Percentiles rank a stretch among this genome's conserved stretches.
Evolutionary conservation across 2,797 vertebrate genomes (phyloP).

Genomic region (Sternarchorhynchus goeldii): DNA sequence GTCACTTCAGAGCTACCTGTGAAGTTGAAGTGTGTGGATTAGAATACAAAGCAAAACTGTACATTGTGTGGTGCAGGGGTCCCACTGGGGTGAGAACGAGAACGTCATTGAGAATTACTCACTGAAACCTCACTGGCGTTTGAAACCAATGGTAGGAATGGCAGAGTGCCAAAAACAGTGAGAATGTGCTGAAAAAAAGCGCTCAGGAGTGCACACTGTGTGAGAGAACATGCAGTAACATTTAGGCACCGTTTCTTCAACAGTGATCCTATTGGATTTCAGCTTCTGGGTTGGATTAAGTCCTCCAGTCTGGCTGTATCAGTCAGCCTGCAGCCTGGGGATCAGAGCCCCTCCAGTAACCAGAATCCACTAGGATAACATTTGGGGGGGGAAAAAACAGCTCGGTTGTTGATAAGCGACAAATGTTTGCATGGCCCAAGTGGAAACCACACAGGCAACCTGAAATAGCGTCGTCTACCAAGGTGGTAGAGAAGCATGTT

Average conservation of each 20-base stretch:
- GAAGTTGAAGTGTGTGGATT: background rate
- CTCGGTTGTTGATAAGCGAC: background rate
- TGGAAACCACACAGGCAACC: constrained; percentile 1
- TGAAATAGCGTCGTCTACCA: background rate
- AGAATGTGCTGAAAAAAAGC: constrained; percentile 14
- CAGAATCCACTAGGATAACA: constrained; percentile 29
- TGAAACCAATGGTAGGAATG: constrained; percentile 25
- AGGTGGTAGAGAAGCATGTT: background rate
- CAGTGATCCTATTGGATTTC: constrained; percentile 45
- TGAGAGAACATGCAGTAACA: constrained; percentile 36
- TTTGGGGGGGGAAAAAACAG: background rate
- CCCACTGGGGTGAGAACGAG: background rate
- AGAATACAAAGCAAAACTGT: constrained; percentile 9
- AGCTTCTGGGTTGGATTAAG: constrained; percentile 36
- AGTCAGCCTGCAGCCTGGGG: constrained; percentile 6
- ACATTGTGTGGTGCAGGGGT: background rate
- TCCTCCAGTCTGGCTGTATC: constrained; percentile 26
- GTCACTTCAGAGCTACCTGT: background rate
- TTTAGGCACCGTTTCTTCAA: constrained; percentile 33
- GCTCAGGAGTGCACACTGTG: constrained; percentile 5
- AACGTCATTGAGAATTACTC: constrained; percentile 13
- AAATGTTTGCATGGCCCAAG: constrained; percentile 11
- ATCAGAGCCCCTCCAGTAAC: constrained; percentile 19
- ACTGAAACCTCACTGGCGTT: constrained; percentile 16
- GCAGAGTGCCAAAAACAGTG: background rate